Base-by-base conservation (phyloP, 2,888 invertebrate species). In the Apoderus coryli region DNA sequence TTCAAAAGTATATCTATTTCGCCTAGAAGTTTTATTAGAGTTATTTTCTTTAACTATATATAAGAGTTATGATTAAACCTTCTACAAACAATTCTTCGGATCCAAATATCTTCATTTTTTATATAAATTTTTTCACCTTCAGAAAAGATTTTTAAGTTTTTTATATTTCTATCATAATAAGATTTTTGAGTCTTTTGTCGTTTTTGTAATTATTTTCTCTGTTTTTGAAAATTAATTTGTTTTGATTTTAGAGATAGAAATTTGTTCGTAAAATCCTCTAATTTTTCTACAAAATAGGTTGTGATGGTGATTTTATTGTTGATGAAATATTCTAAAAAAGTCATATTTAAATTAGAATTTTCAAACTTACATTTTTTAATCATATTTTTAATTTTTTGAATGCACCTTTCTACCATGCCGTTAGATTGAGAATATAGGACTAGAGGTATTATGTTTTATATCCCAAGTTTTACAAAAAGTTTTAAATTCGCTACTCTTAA, bases 281-380 rank as follows among this genome's bases (percentile, higher is more conserved):
- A 46, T 31, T 26, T 19, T 32, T 46, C 45, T 36, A 11, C 43
- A 44, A 42, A 44, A 43, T 19, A 43, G 31, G n/a, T n/a, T n/a
- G n/a, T n/a, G n/a, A n/a, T n/a, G n/a, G n/a, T n/a, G n/a, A n/a
- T n/a, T n/a, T n/a, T n/a, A 44, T 46, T 7, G 43, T n/a, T n/a
- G n/a, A n/a, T n/a, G n/a, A n/a, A n/a, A 38, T 24, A 4, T 35
- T 29, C 31, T 29, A 43, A 16, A 10, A 19, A 12, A 10, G 38
- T 25, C 25, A 42, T 44, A 5, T 10, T 30, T 15, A 44, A 30
- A 7, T 19, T n/a, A 7, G 19, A 7, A 7, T 19, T 19, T 6
- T 19, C 19, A 19, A 19, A 19, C 6, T 19, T n/a, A 19, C 19
- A 19, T 19, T 19, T 19, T 19, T 19, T 19, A 7, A 19, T 19